Evolutionary conservation across 53 echinoderm and acorn worm species (phyloP).

Genomic region (Actinopyga echinites): DNA sequence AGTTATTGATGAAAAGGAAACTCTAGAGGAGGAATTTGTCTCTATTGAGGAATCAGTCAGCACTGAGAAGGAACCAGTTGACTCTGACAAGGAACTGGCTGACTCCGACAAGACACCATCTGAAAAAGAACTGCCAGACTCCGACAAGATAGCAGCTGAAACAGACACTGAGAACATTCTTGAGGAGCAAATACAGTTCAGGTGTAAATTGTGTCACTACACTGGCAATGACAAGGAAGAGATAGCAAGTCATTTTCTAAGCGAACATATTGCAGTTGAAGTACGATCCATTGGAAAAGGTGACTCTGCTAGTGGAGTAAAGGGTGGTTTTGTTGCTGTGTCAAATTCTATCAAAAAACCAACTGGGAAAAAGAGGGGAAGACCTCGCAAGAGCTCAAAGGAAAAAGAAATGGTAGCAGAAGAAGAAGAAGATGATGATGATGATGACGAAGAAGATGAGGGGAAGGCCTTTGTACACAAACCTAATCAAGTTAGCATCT

Average conservation of each 20-base stretch:
- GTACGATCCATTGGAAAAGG: slow-evolving; percentile 8
- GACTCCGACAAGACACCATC: neutral
- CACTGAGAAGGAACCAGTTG: neutral
- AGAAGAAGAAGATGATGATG: slow-evolving; percentile 28
- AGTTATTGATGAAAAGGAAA: neutral
- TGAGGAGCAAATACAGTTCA: slow-evolving; percentile 67
- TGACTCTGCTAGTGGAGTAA: neutral
- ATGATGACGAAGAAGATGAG: slow-evolving; percentile 35
- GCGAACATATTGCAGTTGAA: slow-evolving; percentile 76
- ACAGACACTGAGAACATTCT: neutral
- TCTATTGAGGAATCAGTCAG: neutral
- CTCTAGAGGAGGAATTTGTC: neutral
- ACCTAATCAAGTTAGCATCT: slow-evolving; percentile 29
- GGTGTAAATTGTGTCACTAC: slow-evolving; percentile 85
- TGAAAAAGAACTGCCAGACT: neutral
- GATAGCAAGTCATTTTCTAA: slow-evolving; percentile 89
- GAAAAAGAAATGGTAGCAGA: slow-evolving; percentile 3
- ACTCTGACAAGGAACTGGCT: neutral
- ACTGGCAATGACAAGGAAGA: slow-evolving; percentile 68
- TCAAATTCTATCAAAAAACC: neutral
- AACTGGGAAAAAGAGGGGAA: neutral
- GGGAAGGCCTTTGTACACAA: slow-evolving; percentile 21
- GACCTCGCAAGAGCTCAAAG: neutral
- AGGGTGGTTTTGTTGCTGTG: neutral
- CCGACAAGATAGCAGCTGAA: neutral